Percentiles rank a stretch among this genome's conserved stretches.
Conservation (phyloP, 2,113 vertebrate genomes). For the Thamnaconus septentrionalis region DNA sequence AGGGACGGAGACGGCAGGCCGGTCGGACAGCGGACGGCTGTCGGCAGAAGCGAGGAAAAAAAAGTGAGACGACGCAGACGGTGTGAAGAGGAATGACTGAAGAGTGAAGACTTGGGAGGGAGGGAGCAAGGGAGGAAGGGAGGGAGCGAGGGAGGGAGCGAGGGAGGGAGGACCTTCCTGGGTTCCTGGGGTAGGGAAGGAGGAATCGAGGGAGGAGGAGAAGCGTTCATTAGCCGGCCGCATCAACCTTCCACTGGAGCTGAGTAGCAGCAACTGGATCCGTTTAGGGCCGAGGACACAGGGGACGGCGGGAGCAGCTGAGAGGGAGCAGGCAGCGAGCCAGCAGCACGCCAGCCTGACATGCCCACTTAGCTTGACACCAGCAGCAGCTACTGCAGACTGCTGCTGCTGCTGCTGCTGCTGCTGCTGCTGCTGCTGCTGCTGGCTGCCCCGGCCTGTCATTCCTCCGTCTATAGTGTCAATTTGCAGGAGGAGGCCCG, state of each 20-base stretch:
- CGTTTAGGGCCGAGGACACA: conserved; percentile 66
- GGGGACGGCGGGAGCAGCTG: conserved; percentile 64
- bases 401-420: conserved; percentile 18
- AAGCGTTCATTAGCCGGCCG: conserved; percentile 66
- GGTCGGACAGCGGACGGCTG: conserved; percentile 37
- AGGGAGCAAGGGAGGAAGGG: conserved; percentile 41
- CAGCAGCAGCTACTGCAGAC: conserved; percentile 42
- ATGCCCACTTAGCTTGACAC: conserved; percentile 68
- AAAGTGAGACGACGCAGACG: conserved; percentile 43
- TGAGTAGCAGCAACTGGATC: conserved; percentile 70
- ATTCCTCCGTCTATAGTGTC: conserved; percentile 22
- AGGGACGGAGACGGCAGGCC: too few species aligned
- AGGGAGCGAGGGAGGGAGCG: conserved; percentile 27
- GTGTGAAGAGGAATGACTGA: conserved; percentile 50
- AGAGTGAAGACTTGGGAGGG: conserved; percentile 42
- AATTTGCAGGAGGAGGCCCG: conserved; percentile 20
- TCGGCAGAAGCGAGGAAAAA: conserved; percentile 31
- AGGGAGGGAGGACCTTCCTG: conserved; percentile 16
- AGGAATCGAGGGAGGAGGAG: conserved; percentile 30
- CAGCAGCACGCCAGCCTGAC: conserved; percentile 63
- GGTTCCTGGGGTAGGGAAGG: conserved; percentile 9
- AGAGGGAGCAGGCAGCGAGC: conserved; percentile 66
- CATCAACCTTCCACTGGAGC: conserved; percentile 52
- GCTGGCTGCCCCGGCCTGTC: conserved; percentile 33
- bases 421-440: conserved; percentile 37